A percentile compares a stretch with the other conserved stretches of the same genome.
Evolutionary conservation across 2,113 vertebrate genomes (phyloP).

Genomic region (Anguilla japonica): DNA sequence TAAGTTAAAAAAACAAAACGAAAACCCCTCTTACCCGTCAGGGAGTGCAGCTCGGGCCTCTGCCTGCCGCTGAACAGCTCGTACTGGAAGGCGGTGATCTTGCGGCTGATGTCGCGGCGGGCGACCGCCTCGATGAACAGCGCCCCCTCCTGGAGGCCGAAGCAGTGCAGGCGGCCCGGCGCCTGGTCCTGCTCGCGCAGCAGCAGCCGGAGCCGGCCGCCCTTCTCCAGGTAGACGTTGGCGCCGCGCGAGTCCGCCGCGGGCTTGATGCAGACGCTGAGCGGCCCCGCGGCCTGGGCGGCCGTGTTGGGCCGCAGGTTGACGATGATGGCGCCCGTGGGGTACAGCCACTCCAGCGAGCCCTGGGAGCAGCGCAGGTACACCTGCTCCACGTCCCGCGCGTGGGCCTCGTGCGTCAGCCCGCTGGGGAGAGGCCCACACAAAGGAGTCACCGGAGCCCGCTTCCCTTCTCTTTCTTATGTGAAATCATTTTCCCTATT

Average conservation of each 20-base stretch:
- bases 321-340: conserved; percentile 87
- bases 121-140: conserved; percentile 88
- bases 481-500: background rate
- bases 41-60: conserved; percentile 66
- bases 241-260: conserved; percentile 80
- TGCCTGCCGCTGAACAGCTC: conserved; percentile 74
- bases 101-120: conserved; percentile 85
- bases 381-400: conserved; percentile 92
- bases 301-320: conserved; percentile 87
- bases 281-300: conserved; percentile 55
- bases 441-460: background rate
- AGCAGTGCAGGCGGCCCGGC: conserved; percentile 73
- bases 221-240: conserved; percentile 88
- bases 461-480: too few relatives aligned
- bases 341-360: conserved; percentile 91
- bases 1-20: too few relatives aligned
- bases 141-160: conserved; percentile 77
- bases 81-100: conserved; percentile 90
- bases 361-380: conserved; percentile 92
- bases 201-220: conserved; percentile 83
- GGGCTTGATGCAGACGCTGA: conserved; percentile 87
- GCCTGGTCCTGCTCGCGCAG: conserved; percentile 73
- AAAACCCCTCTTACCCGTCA: conserved; percentile 65
- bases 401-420: conserved; percentile 84
- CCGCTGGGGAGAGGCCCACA: conserved; percentile 68